Base-by-base conservation (phyloP, 2,888 invertebrate genomes). In the Cosmia trapezina region DNA sequence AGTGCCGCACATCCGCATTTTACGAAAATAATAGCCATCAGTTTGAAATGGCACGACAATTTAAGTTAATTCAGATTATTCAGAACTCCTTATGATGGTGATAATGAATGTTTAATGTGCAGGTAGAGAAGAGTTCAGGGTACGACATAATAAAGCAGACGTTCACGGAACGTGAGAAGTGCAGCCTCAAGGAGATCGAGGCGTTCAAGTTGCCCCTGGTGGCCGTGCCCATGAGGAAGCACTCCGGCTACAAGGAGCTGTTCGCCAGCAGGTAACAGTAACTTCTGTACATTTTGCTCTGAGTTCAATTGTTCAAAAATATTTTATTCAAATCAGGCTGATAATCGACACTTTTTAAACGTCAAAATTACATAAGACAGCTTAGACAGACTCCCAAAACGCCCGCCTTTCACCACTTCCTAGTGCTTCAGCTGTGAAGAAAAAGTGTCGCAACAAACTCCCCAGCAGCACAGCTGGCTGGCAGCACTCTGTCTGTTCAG, bases 101-200 rank as follows among this genome's bases (percentile, higher is more conserved):
- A 37, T 37, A 37, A 4, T 37, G 37, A 37, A 37, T 33, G 33
- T 33, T 33, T 33, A 33, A 33, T 37, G 11, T 47, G 37, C 66
- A 96, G 96, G 96, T 97, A 72, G 97, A 97, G 83, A 91, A 96
- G 41, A 96, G 96, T 62, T 93, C 97, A 0, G 97, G 96, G 12
- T 97, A 97, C 89, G 96, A 97, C 81, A 93, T 97, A 22, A 97
- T 97, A 77, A 96, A 96, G 88, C 95, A 96, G 85, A 97, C 97
- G 2, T 97, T 96, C 87, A 96, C 94, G 78, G 97, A 97, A 90
- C 93, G 94, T 5, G 97, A 97, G 89, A 97, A 97, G 90, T 97
- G 97, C 84, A 96, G 96, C 2, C 92, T 97, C 33, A 95, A 96
- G 88, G 96, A 97, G 86, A 93, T 97, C 83, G 96, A 96, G 80